Conservation (phyloP, 2,113 vertebrate genomes). For the Gymnogyps californianus region DNA sequence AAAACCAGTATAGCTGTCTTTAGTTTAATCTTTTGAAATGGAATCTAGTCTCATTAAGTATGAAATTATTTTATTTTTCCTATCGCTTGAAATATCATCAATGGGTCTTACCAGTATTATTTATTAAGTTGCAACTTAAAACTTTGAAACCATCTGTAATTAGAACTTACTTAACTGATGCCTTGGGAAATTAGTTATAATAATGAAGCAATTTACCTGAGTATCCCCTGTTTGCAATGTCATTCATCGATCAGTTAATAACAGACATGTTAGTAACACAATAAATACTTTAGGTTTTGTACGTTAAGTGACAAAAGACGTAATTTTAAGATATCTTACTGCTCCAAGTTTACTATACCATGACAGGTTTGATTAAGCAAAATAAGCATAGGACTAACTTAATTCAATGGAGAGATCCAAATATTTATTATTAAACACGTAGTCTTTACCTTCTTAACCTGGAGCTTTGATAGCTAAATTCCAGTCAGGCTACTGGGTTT, state of each 20-base stretch:
- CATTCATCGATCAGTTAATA: neutral
- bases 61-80: neutral
- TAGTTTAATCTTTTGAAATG: neutral
- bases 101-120: neutral
- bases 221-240: neutral
- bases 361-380: neutral
- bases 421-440: neutral
- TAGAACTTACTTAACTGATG: neutral
- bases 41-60: neutral
- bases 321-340: neutral
- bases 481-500: neutral
- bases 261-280: neutral
- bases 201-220: neutral
- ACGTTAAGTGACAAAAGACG: neutral
- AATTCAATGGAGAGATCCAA: neutral
- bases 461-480: neutral
- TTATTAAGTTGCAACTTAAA: neutral
- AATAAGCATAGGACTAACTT: neutral
- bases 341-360: neutral
- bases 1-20: fast-evolving
- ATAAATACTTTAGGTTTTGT: neutral
- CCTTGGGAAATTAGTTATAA: neutral
- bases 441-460: neutral
- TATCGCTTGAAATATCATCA: neutral
- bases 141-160: neutral